Evolutionary conservation across 1,140 invertebrate species (phyloP).

Genomic region (Arion vulgaris): DNA sequence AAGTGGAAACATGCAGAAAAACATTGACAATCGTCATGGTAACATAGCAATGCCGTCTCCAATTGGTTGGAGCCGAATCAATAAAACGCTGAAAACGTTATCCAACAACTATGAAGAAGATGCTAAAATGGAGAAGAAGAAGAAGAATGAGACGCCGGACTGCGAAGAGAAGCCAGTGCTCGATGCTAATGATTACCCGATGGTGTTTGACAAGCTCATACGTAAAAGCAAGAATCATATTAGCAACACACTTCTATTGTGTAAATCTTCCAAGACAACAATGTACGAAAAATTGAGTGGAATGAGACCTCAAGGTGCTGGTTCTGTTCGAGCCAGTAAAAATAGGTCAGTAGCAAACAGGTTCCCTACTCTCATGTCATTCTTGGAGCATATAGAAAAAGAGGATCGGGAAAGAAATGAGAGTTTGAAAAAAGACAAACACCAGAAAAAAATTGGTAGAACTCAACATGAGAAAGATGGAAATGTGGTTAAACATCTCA

Average conservation of each 20-base stretch:
- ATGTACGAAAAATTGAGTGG: neutral
- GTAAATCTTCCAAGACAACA: neutral
- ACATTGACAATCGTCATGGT: neutral
- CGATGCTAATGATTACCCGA: neutral
- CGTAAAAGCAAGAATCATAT: neutral
- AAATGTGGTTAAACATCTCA: neutral
- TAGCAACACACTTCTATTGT: neutral
- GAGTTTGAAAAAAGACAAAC: too few relatives aligned
- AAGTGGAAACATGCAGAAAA: neutral
- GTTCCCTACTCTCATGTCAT: neutral
- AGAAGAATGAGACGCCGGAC: neutral
- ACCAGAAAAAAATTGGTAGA: too few relatives aligned
- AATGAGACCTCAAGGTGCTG: neutral
- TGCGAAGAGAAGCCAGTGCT: neutral
- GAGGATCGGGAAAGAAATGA: neutral
- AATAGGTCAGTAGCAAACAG: neutral
- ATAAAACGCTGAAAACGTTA: neutral
- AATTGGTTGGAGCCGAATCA: neutral
- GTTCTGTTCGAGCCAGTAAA: neutral
- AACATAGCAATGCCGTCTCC: neutral
- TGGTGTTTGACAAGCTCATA: neutral
- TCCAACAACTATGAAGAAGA: neutral
- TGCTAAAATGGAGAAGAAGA: neutral
- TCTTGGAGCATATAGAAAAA: neutral
- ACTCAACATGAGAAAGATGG: neutral